These are phyloP conservation scores for Actenoides lindsayi DNA, from an alignment of 2,113 vertebrate species.

Conservation along the genomic window DNA sequence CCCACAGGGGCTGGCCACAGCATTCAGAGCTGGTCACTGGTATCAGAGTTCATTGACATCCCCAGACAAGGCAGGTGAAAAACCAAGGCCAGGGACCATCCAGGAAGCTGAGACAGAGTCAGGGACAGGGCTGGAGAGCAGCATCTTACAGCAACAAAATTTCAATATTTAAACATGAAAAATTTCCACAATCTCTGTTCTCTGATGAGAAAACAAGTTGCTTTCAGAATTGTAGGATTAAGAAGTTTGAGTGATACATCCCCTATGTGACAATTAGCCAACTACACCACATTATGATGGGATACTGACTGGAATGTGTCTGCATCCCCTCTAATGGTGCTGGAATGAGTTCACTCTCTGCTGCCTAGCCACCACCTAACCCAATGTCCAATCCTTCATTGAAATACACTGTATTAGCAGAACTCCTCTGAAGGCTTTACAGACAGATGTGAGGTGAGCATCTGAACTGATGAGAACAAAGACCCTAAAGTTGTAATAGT, in stretches of 20 bases:
- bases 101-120: accelerated
- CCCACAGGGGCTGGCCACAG: accelerated
- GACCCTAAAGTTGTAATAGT: background rate
- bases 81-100: background rate
- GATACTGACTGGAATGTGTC: background rate
- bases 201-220: background rate
- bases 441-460: background rate
- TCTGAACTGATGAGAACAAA: background rate
- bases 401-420: background rate
- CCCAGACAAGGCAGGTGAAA: background rate
- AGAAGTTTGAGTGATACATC: background rate
- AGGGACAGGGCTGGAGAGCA: background rate
- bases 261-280: background rate
- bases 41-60: background rate
- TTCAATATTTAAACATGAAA: background rate
- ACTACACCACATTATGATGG: background rate
- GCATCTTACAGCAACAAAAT: background rate
- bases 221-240: background rate
- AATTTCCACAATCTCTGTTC: background rate
- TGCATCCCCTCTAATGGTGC: accelerated
- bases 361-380: background rate
- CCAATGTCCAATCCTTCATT: background rate
- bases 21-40: accelerated
- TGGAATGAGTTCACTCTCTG: background rate
- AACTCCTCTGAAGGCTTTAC: background rate